These are phyloP conservation scores for Whitmania pigra DNA, from an alignment of 1,140 invertebrate species.

Conservation along the genomic window DNA sequence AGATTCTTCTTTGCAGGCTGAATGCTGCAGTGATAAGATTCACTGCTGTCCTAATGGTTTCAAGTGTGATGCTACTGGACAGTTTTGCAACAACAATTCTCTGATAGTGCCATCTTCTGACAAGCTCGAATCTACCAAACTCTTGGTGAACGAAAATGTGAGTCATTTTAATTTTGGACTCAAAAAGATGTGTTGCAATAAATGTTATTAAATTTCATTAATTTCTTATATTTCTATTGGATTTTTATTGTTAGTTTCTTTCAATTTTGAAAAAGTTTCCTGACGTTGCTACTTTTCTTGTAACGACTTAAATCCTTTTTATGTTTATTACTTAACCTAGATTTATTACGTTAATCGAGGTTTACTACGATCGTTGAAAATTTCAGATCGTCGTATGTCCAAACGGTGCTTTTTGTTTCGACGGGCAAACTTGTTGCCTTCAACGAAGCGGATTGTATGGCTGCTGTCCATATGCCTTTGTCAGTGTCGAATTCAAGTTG, in stretches of 20 bases:
- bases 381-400: too few relatives aligned
- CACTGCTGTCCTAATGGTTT: constrained; percentile 36
- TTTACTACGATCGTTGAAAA: too few relatives aligned
- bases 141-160: too few relatives aligned
- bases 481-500: not conserved
- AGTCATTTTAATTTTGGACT: too few relatives aligned
- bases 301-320: too few relatives aligned
- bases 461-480: constrained; percentile 28
- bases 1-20: constrained; percentile 26
- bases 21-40: constrained; percentile 32
- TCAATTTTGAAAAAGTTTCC: not conserved
- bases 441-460: constrained; percentile 26
- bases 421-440: constrained; percentile 30
- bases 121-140: too few relatives aligned
- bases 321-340: too few relatives aligned
- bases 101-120: too few relatives aligned
- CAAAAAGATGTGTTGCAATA: too few relatives aligned
- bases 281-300: not conserved
- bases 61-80: constrained; percentile 29
- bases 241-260: not conserved
- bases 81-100: not conserved
- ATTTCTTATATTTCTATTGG: not conserved
- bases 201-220: too few relatives aligned
- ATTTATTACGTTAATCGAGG: too few relatives aligned
- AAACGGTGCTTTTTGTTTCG: too few relatives aligned